Evolutionary conservation across 2,113 vertebrate genomes (phyloP), one percentile per base, ranked within the genome.

Genomic region (Catagonus wagneri): DNA sequence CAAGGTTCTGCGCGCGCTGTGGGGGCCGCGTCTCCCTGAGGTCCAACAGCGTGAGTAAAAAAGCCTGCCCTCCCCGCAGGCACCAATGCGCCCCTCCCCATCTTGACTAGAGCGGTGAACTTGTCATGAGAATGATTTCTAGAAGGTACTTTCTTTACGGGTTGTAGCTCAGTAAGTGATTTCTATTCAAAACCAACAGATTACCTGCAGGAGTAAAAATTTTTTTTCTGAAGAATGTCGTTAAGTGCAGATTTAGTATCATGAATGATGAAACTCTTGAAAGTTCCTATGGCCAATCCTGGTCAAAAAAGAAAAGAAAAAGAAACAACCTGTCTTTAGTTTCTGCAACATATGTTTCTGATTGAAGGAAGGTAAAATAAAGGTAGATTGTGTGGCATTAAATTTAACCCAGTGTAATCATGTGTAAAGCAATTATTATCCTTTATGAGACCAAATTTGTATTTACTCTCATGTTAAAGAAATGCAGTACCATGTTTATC

Each of bases 1-100:
- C 99, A 98, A 99, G 99, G 98, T 99, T 99, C 98, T 99, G 99
- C 80, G 99, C 99, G 68, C 99, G 99, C 93, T 99, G 99, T 11
- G 99, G 99, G 90, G 99, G 99, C 44, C 99, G 99, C 39, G 99
- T 99, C 98, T 99, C 99, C 90, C 99, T 99, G 94, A 99, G 99
- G 85, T 99, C 99, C 91, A 99, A 99, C 99, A 99, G 99, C 97
- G 99, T 99, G 99, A 81, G 79, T 81, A 56, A 29, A 6, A 3
- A 44, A 44, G 44, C 44, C 44, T 4, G 44, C 44, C 8, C 44
- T 44, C 5, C 44, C 8, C 44, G 44, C 44, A 44, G 44, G 44
- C 44, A 44, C 44, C 44, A 8, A 44, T 44, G 44, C 44, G 44
- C 44, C 29, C 29, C 32, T 20, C 17, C 16, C 14, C 8, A 0